Evolutionary conservation across 2,113 vertebrate species (phyloP).

Genomic region (Egretta garzetta): DNA sequence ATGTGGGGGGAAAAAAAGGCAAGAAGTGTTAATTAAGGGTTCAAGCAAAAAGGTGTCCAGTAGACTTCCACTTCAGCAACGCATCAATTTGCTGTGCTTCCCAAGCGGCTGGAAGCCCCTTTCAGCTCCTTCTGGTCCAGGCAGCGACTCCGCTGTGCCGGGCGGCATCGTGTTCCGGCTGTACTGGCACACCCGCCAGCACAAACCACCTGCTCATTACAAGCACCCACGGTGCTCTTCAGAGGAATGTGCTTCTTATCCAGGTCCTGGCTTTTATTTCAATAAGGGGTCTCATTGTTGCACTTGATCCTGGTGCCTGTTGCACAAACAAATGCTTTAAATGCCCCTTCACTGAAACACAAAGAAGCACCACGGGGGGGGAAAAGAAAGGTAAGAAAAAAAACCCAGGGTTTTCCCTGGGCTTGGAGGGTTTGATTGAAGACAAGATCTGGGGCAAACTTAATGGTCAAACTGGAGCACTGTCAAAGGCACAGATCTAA

Average conservation of each 20-base stretch:
- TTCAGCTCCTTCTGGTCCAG: background rate
- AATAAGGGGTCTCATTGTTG: background rate
- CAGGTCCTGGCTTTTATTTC: slow-evolving; percentile 1
- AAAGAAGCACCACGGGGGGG: background rate
- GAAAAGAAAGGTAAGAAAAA: background rate
- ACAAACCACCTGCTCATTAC: background rate
- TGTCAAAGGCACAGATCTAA: background rate
- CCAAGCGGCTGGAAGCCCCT: background rate
- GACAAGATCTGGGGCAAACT: background rate
- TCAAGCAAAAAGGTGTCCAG: background rate
- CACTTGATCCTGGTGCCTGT: background rate
- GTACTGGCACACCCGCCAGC: background rate
- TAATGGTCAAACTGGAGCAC: background rate
- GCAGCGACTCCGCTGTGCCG: fast-evolving
- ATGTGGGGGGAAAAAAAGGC: background rate
- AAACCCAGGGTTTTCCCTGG: background rate
- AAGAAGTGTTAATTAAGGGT: background rate
- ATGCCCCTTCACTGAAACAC: background rate
- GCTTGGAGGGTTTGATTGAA: background rate
- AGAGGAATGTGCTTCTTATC: background rate
- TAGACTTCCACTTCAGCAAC: background rate
- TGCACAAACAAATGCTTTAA: slow-evolving; percentile 31
- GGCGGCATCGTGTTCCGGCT: background rate
- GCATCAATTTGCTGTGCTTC: background rate
- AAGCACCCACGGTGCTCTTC: background rate